Base-by-base conservation (phyloP, 2,797 vertebrate species). In the Sciurus carolinensis region DNA sequence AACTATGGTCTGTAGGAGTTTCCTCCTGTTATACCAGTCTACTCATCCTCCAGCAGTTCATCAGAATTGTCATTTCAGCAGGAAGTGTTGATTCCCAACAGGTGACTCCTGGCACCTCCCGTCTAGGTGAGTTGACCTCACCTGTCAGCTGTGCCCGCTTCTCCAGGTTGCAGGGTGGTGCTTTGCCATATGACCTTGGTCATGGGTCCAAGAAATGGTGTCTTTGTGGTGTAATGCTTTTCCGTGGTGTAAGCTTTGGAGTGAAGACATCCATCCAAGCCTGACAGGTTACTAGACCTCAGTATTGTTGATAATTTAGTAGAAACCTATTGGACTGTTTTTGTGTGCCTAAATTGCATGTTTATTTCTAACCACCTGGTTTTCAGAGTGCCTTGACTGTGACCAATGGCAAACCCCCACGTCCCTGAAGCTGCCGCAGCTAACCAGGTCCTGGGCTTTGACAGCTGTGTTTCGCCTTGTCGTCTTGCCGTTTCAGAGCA, bases 381-480 rank as follows among this genome's bases (percentile, higher is more conserved):
- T 95, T 87, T 26, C 7, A 86, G 90, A 84, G 66, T 47, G 8
- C 44, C 79, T 95, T 57, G 18, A 67, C 39, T 75, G 26, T 89
- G n/a, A 28, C 36, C 30, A 28, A n/a, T 5, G 13, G 20, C 39
- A n/a, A 18, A 20, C 50, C 18, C 6, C 11, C 9, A 82, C 82
- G 42, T 52, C 11, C 71, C 4, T 47, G 33, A 76, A 54, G 44
- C 1, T 39, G 9, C 6, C 42, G 33, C n/a, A 69, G 3, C 2
- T 64, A n/a, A 44, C 26, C 5, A 57, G 54, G 39, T 28, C 33
- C 14, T 3, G 3, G 36, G 11, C 13, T n/a, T n/a, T 54, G 1
- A 5, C 0, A 13, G 6, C 6, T 42, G 3, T 17, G 2, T 7
- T 72, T 77, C 66, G 50, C 30, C 12, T 18, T 10, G 0, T 66